Conservation (phyloP, 2,888 invertebrate genomes). For the Xiphydria camelus region DNA sequence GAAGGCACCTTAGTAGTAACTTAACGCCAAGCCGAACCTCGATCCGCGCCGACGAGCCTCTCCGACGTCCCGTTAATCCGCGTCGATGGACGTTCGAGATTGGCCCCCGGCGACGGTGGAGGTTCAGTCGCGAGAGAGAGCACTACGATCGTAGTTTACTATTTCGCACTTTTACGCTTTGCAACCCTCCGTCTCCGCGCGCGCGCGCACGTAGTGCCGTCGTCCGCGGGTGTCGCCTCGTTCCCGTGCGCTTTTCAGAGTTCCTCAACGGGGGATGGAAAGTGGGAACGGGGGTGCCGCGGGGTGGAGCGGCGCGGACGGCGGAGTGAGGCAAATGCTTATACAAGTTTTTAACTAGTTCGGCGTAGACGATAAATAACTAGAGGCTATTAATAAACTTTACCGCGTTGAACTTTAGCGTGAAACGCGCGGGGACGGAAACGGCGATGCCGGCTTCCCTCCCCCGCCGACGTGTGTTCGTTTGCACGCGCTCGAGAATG, state of each 20-base stretch:
- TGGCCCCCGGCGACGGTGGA: slow-evolving; percentile 30
- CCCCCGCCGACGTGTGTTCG: neutral
- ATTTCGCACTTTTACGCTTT: slow-evolving; percentile 55
- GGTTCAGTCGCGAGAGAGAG: slow-evolving; percentile 46
- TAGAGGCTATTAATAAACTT: slow-evolving; percentile 54
- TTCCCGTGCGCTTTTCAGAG: too few species aligned
- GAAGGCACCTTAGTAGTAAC: slow-evolving; percentile 58
- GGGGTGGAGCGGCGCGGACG: too few species aligned
- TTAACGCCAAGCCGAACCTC: slow-evolving; percentile 51
- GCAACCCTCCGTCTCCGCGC: too few species aligned
- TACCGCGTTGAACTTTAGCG: too few species aligned
- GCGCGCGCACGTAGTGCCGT: too few species aligned
- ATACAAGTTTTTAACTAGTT: slow-evolving; percentile 52
- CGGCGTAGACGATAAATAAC: slow-evolving; percentile 51
- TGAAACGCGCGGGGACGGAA: neutral
- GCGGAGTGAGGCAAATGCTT: too few species aligned
- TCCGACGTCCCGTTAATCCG: neutral
- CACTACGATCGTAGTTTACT: slow-evolving; percentile 51
- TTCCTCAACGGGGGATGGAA: too few species aligned
- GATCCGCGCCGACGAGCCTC: neutral
- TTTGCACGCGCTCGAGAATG: too few species aligned
- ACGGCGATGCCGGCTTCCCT: too few species aligned
- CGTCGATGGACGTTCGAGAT: neutral
- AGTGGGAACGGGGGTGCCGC: too few species aligned
- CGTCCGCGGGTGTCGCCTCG: too few species aligned